A percentile compares a stretch with the other conserved stretches of the same genome.
Conservation (phyloP, 2,113 vertebrate genomes). For the Otis tarda region DNA sequence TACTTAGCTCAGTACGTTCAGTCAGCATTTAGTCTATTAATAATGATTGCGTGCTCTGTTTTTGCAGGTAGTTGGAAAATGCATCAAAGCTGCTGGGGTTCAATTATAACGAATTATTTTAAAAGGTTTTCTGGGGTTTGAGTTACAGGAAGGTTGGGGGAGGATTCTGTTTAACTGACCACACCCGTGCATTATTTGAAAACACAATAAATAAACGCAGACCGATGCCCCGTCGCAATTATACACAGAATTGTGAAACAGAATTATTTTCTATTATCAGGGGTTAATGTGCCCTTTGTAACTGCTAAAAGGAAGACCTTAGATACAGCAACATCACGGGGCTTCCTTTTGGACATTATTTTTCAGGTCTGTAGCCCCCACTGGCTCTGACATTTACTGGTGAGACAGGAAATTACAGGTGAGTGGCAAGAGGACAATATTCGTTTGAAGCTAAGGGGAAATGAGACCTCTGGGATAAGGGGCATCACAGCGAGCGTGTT, state of each 20-base stretch:
- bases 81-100: background rate
- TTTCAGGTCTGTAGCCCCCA: background rate
- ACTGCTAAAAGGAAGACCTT: background rate
- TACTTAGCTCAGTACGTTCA: background rate
- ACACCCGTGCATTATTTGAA: background rate
- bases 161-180: background rate
- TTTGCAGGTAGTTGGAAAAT: background rate
- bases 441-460: background rate
- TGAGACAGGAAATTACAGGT: background rate
- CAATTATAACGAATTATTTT: background rate
- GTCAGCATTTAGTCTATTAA: background rate
- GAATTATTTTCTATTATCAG: background rate
- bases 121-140: background rate
- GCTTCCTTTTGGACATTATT: background rate
- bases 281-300: background rate
- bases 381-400: background rate
- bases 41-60: background rate
- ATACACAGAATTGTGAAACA: background rate
- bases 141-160: background rate
- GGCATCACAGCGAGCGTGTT: background rate
- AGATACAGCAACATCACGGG: background rate
- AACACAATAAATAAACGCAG: background rate
- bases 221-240: background rate
- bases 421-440: background rate
- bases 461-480: background rate